phyloP scores from a whole-genome alignment of 2,888 invertebrate genomes.

The Muscina levida region DNA sequence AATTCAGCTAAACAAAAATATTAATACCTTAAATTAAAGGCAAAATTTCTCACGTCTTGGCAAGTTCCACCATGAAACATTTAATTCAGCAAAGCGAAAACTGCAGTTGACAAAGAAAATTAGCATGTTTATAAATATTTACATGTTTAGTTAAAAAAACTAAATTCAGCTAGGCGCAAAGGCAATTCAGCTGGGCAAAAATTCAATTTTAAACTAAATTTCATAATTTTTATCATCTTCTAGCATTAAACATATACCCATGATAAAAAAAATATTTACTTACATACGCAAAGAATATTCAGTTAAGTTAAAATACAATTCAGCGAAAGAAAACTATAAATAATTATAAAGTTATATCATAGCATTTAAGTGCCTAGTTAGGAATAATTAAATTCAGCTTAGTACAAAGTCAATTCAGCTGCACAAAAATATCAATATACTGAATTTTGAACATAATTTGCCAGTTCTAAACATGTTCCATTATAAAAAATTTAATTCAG shows the following conservation, averaged over 20 bases:
- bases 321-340: background rate
- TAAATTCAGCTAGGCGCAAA: background rate
- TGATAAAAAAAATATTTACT: background rate
- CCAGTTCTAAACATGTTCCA: background rate
- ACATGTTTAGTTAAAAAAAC: background rate
- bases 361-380: background rate
- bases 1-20: background rate
- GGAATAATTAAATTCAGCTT: background rate
- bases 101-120: too few species aligned
- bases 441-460: too few species aligned
- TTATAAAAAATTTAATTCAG: slow-evolving; percentile 1
- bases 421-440: background rate
- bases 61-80: too few species aligned
- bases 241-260: too few species aligned
- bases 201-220: background rate
- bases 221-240: too few species aligned
- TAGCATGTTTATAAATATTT: too few species aligned
- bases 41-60: too few species aligned
- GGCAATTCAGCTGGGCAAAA: background rate
- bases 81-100: too few species aligned
- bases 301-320: background rate
- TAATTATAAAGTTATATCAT: too few species aligned
- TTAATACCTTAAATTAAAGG: too few species aligned
- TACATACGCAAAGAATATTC: background rate
- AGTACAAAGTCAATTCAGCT: slow-evolving; percentile 6